Evolutionary conservation across 1,140 invertebrate genomes (phyloP), one percentile per base, ranked within the genome.

Genomic region (Aricia agestis): DNA sequence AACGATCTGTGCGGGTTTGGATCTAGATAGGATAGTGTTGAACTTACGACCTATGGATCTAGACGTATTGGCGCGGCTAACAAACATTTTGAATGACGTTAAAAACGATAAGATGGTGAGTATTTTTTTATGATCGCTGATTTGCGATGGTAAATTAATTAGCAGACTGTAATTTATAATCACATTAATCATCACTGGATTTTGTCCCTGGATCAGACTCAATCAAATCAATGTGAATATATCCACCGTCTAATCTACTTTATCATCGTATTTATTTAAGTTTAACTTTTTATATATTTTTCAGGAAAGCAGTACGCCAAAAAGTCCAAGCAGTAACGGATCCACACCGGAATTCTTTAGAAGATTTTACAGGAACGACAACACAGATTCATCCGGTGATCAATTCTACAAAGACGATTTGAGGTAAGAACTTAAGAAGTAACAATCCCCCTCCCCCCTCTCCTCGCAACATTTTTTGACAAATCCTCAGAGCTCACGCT

Each of bases 371-470:
- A 52, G 13, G 9, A 52, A n/a, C 18, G 13, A 71, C 68, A 52
- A 69, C 3, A 41, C 68, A 76, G 45, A 71, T 73, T 65, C 80
- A 80, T 1, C 67, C 74, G 41, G 71, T 36, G 67, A 87, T 94
- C 94, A 95, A 68, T 93, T 95, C 82, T 96, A 96, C 78, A 94
- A 95, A 76, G 97, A 98, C 85, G 97, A 98, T 92, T 89, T 98
- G 11, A 93, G 93, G 86, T 92, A 75, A 5, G n/a, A 13, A 57
- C 11, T 4, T 57, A n/a, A n/a, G 25, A 25, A 25, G 25, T 25
- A 25, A 25, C 25, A 25, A 25, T 25, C 25, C 25, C 25, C 25
- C 25, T 25, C 25, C 25, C 25, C 25, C 3, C 25, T 25, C 25
- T 25, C 25, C 25, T 25, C 25, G 25, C 25, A 25, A 25, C 25